Conservation (phyloP, 2,113 vertebrate genomes). For the Pangasianodon gigas region DNA sequence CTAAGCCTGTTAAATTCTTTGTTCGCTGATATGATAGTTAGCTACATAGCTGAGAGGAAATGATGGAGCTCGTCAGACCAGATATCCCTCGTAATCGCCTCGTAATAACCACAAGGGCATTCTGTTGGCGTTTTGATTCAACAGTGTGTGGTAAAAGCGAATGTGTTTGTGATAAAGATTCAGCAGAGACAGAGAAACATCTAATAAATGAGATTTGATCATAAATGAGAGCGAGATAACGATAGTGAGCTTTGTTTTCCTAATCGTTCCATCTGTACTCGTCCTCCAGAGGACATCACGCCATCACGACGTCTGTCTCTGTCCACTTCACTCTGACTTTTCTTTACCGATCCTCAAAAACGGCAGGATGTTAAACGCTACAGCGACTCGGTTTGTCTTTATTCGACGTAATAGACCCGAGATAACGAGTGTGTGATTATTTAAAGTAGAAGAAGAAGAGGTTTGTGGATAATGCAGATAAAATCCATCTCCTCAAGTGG, state of each 20-base stretch:
- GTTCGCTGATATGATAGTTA: background rate
- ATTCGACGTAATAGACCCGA: background rate
- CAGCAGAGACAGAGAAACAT: background rate
- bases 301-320: background rate
- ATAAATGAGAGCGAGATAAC: background rate
- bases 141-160: background rate
- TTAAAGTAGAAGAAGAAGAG: background rate
- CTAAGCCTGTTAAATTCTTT: background rate
- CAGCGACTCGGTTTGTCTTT: background rate
- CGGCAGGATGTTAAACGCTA: no score
- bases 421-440: background rate
- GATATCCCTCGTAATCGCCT: background rate
- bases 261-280: background rate
- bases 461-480: background rate
- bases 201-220: background rate
- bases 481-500: background rate
- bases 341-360: background rate
- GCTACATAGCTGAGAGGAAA: background rate
- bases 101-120: background rate
- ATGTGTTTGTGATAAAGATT: background rate
- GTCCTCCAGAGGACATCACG: background rate
- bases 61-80: background rate
- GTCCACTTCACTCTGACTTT: background rate
- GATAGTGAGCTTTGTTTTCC: background rate
- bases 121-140: background rate